phyloP scores from a whole-genome alignment of 2,888 invertebrate genomes.

The Epirrita christyi region DNA sequence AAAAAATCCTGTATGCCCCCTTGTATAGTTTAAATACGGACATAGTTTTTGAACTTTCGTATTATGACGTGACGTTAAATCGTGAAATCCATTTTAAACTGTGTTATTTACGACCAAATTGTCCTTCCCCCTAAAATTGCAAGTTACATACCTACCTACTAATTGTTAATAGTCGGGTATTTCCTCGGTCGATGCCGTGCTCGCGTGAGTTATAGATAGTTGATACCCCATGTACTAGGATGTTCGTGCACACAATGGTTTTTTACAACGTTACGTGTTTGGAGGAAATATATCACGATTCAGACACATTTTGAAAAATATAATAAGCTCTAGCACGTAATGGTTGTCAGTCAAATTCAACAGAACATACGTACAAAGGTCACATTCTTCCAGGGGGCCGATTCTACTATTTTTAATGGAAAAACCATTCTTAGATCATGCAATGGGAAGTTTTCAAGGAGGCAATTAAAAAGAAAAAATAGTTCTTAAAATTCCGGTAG shows the following conservation, averaged over 20 bases:
- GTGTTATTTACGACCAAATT: neutral
- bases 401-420: too few relatives aligned
- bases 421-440: too few relatives aligned
- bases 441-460: too few relatives aligned
- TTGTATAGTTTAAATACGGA: too few relatives aligned
- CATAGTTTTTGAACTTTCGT: too few relatives aligned
- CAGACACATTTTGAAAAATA: constrained; percentile 8
- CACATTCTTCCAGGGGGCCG: too few relatives aligned
- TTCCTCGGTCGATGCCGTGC: constrained; percentile 13
- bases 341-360: too few relatives aligned
- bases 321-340: neutral
- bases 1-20: too few relatives aligned
- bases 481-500: too few relatives aligned
- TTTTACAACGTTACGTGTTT: constrained; percentile 20
- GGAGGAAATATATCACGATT: constrained; percentile 12
- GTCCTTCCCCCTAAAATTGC: constrained; percentile 7
- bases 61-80: constrained; percentile 1
- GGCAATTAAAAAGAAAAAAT: too few relatives aligned
- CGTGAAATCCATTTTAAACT: constrained; percentile 3
- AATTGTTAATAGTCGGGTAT: constrained; percentile 15
- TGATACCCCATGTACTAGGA: constrained; percentile 18
- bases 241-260: constrained; percentile 15
- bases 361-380: too few relatives aligned
- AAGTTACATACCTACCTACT: constrained; percentile 1
- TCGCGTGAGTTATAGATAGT: constrained; percentile 13